Evolutionary conservation across 2,888 invertebrate species (phyloP).

Genomic region (Baronia brevicornis): DNA sequence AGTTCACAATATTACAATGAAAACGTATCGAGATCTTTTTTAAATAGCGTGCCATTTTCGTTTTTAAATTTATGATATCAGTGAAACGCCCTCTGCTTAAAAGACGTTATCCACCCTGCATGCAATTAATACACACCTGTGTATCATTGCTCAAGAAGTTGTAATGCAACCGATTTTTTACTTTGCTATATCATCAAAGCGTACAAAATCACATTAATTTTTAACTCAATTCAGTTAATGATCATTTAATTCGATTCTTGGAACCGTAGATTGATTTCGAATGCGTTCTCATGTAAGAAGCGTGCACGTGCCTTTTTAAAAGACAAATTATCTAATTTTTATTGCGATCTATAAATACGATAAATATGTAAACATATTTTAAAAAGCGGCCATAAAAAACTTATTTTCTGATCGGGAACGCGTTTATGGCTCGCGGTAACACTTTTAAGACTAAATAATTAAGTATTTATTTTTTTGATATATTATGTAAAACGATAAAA

Average conservation of each 20-base stretch:
- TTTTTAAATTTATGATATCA: slow-evolving; percentile 8
- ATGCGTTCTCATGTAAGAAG: slow-evolving; percentile 14
- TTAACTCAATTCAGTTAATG: slow-evolving; percentile 9
- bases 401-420: no score
- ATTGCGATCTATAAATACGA: no score
- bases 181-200: slow-evolving; percentile 15
- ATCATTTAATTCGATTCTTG: slow-evolving; percentile 16
- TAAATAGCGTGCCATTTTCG: neutral
- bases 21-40: slow-evolving; percentile 9
- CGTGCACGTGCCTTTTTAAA: slow-evolving; percentile 14
- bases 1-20: slow-evolving; percentile 4
- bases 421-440: no score
- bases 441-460: no score
- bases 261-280: slow-evolving; percentile 20
- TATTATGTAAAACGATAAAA: neutral
- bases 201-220: slow-evolving; percentile 7
- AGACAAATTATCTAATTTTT: slow-evolving; percentile 20
- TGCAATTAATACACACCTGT: slow-evolving; percentile 8
- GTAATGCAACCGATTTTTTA: slow-evolving; percentile 11
- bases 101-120: slow-evolving; percentile 1
- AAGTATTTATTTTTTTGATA: no score
- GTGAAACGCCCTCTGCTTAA: slow-evolving; percentile 2
- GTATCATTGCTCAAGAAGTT: slow-evolving; percentile 11
- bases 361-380: no score
- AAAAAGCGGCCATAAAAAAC: no score